Evolutionary conservation across 2,113 vertebrate genomes (phyloP), one percentile per base, ranked within the genome.

Genomic region (Noturus placidus): DNA sequence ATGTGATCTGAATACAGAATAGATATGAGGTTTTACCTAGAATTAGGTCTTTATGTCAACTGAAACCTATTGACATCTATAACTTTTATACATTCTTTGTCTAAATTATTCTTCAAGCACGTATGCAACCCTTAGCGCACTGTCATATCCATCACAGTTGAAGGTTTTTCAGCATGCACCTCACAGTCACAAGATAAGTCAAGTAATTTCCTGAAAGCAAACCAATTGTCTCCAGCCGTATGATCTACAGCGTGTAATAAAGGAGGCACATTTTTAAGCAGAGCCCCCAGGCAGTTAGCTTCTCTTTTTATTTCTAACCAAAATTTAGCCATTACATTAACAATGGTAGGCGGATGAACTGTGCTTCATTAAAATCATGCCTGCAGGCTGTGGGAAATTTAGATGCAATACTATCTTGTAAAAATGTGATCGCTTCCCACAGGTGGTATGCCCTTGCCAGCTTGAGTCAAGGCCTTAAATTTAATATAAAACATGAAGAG

Each of bases 251-350:
- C 50, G 8, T 82, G 59, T 59, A 69, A 87, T 81, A 87, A 81
- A 81, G 33, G 38, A 70, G 78, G 56, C 56, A 61, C 33, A 22
- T 82, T 77, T 85, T 81, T 87, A 87, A 72, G 25, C 65, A 82
- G 35, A 38, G 63, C 78, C 78, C 61, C 17, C 22, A 57, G 63
- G 86, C 50, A 82, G 79, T 82, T 42, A 82, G 20, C 56, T 42
- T 80, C 30, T 80, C 46, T 80, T 30, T 78, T 54, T 70, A 57
- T 54, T 81, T 17, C 63, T 25, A 69, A 87, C 30, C 30, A 80
- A 86, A 46, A 70, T 87, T 72, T 70, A 82, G 86, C 78, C 86
- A 81, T 87, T 82, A 82, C 65, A 87, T 82, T 87, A 87, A 72
- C 77, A 54, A 79, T n/a, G 65, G 30, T 57, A 46, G 86, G 78